Base-by-base conservation (phyloP, 2,888 invertebrate species). In the Agriopis marginaria region DNA sequence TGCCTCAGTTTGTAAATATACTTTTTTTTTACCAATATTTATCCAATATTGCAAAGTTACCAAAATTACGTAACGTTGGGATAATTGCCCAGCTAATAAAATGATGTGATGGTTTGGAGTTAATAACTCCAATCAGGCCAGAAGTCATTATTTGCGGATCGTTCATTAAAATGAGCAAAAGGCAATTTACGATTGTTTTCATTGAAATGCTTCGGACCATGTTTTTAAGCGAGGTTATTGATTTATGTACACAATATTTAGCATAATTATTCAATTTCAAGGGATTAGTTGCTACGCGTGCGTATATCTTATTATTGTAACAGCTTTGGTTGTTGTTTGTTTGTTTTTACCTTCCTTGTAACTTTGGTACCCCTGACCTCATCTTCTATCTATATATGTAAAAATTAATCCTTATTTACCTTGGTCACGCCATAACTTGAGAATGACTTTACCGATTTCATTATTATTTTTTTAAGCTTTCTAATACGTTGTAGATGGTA, bases 81-180 rank as follows among this genome's bases (percentile, higher is more conserved):
- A 49, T 66, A 66, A 72, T 63, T 71, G 66, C 60, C 55, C 60
- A 63, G 60, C 60, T 63, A 68, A 68, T 44, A 63, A 63, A 39
- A 40, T 47, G 62, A 40, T 44, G 7, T 44, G 58, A 56, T 55
- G 56, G 58, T 39, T 53, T 54, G 59, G 70, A 32, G 47, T 49
- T 56, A 56, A 42, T 51, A 55, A 56, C 44, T 32, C 44, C 62
- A 62, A 58, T 54, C 67, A 62, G 23, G 56, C 58, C 17, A 58
- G 72, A 72, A 68, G 62, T 69, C 66, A 66, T 40, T 66, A 66
- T 71, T 70, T 69, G 66, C 64, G 49, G 66, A 71, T 58, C 39
- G 39, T 60, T 60, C 8, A 50, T 53, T 45, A 56, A 42, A 63
- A 63, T 55, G 49, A 49, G 17, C 47, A 63, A 39, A 47, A 32